Evolutionary conservation across 2,888 invertebrate species (phyloP), one percentile per base, ranked within the genome.

Genomic region (Pherbina coryleti): DNA sequence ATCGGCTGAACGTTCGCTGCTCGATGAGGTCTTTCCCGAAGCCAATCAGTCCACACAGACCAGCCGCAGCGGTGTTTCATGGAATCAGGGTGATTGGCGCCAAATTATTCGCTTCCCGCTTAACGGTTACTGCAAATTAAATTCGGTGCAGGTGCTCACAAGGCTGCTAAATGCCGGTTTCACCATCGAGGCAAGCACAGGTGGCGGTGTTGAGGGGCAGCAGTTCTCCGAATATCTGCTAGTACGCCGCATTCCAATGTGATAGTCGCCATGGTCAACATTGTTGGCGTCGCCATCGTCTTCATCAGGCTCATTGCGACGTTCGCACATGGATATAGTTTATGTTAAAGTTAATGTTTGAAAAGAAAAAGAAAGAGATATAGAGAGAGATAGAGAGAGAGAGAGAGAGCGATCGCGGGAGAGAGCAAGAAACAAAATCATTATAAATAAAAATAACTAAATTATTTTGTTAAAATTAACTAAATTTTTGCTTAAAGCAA

Each of bases 181-280:
- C 89, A 92, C 92, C 82, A 92, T 96, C 78, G 94, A 94, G 71
- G 96, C 96, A 34, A 95, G 96, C 86, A 95, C 95, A 84, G 96
- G 96, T 0, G 96, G 96, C 25, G 96, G 96, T 4, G 96, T 96
- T 53, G 96, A 96, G 87, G 95, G 96, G 5, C 96, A 96, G 87
- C 96, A 96, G 90, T 96, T 96, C 91, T 95, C 95, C 85, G 96
- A 96, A 90, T 96, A 96, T 90, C 91, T 96, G 85, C 94, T 96
- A 88, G 93, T 95, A 79, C 91, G 95, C 83, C 90, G 89, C 82
- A 87, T 89, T 85, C 89, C 88, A 85, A 88, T 89, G 89, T 89
- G 90, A 89, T 89, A 89, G 87, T 85, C 53, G 51, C 31, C 64
- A 19, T n/a, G 19, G 19, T n/a, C 51, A 11, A 55, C n/a, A 8